Evolutionary conservation across 2,888 invertebrate genomes (phyloP), one percentile per base, ranked within the genome.

Genomic region (Quadriops clusia): DNA sequence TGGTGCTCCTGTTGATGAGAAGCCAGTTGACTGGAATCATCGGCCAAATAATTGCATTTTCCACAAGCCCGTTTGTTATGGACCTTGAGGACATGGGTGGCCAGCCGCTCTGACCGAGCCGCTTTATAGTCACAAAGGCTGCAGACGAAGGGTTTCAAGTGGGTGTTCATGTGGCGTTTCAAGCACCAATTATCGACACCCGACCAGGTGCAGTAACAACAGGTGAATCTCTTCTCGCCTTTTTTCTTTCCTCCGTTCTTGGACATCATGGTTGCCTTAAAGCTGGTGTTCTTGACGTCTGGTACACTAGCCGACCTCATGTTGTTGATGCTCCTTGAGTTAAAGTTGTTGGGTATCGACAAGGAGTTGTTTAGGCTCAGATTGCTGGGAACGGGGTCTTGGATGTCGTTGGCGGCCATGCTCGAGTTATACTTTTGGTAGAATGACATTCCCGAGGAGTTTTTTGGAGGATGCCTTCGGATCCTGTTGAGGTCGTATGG

Each of bases 111-210:
- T 26, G 87, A 84, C 45, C 90, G 72, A 33, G 90, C 90, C 34
- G 90, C 90, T 66, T 89, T 90, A 65, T 90, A 91, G 60, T 90
- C 89, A 64, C 90, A 91, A 31, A 90, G 69, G 46, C 80, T 77
- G 60, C 90, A 91, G 32, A 84, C 79, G 60, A 85, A 91, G 23
- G 89, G 89, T 63, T 90, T 90, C 54, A 89, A 72, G 60, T 91
- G 90, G 17, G 89, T 90, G 65, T 90, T 90, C 50, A 90, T 72
- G 58, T 91, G 90, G 25, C 90, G 72, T 60, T 90, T 89, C 36
- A 90, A 67, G 51, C 89, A 89, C 90, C 90, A 91, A 58, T 89
- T 89, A 63, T 90, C 90, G 33, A 84, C 86, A 12, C 90, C 90
- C 20, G 84, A 82, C 89, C 89, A 90, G 12, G 87, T 72, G 61